These are phyloP conservation scores for Adineta ricciae DNA, from an alignment of 2,888 invertebrate genomes.

Conservation along the genomic window DNA sequence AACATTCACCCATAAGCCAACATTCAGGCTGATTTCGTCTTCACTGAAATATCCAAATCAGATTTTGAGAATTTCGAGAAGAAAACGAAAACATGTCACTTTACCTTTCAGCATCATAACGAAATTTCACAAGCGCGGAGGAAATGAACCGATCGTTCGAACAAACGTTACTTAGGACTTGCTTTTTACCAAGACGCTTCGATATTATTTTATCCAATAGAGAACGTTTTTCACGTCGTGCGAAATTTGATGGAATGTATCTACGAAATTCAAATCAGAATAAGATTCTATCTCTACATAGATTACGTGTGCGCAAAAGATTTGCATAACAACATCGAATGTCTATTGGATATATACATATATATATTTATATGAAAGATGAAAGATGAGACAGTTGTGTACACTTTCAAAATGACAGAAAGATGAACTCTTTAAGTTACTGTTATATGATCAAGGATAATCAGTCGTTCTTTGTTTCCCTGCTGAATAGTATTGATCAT, in stretches of 20 bases:
- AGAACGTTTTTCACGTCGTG: constrained; percentile 20
- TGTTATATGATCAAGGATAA: neutral
- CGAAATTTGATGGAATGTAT: constrained; percentile 18
- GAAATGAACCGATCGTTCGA: neutral
- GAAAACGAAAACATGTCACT: constrained; percentile 21
- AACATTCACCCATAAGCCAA: constrained; percentile 27
- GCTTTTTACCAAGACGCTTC: neutral
- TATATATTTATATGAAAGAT: constrained; percentile 8
- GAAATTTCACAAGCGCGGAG: constrained; percentile 35
- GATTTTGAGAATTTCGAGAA: too few species aligned
- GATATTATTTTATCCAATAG: constrained; percentile 15
- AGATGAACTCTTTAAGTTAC: neutral
- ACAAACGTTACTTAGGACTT: neutral
- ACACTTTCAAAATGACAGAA: neutral
- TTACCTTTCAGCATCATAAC: constrained; percentile 33
- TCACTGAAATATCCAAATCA: neutral
- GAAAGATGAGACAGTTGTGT: neutral
- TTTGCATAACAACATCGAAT: neutral
- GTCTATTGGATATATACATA: too few species aligned
- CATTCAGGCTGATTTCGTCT: constrained; percentile 20
- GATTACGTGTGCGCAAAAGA: neutral
- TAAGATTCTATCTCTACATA: neutral
- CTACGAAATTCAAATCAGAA: neutral
- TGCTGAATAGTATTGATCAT: neutral
- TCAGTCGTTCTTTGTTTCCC: neutral